Base-by-base conservation (phyloP, 2,888 invertebrate genomes). In the Hetaerina titia region DNA sequence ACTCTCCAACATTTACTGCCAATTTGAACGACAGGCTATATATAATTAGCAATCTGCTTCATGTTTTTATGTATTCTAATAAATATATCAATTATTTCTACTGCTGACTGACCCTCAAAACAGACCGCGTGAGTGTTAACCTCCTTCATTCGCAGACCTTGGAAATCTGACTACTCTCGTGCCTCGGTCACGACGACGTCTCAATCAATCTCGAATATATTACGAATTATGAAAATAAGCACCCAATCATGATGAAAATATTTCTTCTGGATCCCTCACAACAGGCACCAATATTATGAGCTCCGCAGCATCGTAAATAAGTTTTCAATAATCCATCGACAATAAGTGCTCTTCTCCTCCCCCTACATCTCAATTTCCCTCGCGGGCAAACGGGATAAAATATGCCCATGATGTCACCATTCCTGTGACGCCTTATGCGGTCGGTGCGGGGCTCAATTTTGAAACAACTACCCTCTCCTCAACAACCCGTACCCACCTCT, bases 261-360 rank as follows among this genome's bases (percentile, higher is more conserved):
- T n/a, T 69, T 22, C 69, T 22, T n/a, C 19, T 22, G 69, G n/a
- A 8, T n/a, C 69, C 7, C 2, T 69, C 69, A 19, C 64, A 64
- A 64, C 64, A 64, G 64, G 19, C 64, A 64, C 64, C 69, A 69
- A 69, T 69, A 69, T 69, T 69, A 69, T 69, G 69, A 69, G 69
- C 7, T 69, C 69, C 22, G 22, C 69, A 69, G 69, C n/a, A 69
- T 69, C 69, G 69, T 69, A 69, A 69, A 69, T 69, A 69, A 69
- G 22, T 69, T 69, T 22, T 69, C 69, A 69, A 69, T 69, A 69
- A 69, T 69, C 69, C 69, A 69, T 69, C 69, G 69, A 22, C 22
- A 69, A 69, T 69, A 69, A 69, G 22, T n/a, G 69, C n/a, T 69
- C n/a, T n/a, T 17, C 19, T 19, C 64, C 64, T 19, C 64, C 64